Base-by-base conservation (phyloP, 2,113 vertebrate genomes). In the Mellivora capensis region DNA sequence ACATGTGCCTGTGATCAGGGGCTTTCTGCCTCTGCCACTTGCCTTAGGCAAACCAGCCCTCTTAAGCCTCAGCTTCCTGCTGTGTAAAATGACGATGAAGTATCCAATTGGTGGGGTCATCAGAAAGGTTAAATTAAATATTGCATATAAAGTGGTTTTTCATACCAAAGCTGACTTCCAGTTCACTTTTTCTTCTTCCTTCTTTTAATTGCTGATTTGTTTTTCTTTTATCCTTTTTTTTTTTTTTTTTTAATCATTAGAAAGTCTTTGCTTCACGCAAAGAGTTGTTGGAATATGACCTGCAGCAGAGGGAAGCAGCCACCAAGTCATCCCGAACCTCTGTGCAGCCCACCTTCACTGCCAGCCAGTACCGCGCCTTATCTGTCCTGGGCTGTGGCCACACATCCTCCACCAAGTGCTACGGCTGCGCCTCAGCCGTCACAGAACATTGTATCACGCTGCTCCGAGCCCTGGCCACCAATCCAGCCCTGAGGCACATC, bases 221-320 rank as follows among this genome's bases (percentile, higher is more conserved):
- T 93, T 77, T 18, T 6, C 1, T 14, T 77, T 76, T n/a, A 0
- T 62, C 39, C 61, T 96, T 47, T 72, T 39, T 21, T 72, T 67
- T 47, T 72, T 67, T 47, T 69, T 97, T 42, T 71, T 42, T 14
- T 0, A 14, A 21, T 69, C 49, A n/a, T 94, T 98, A 99, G 99
- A 99, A 99, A 99, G 99, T 99, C 13, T 99, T 99, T 96, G 99
- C 99, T n/a, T 99, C 99, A 0, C 99, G 99, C 17, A 99, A 99
- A 98, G 99, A 99, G 87, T 99, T 99, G 61, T 98, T 99, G 96
- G 99, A 99, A 88, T 99, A 99, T 0, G 99, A 99, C 95, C 99
- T 99, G 23, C 99, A 99, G 97, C 99, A 99, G 97, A 98, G 99
- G 44, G 99, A 99, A 94, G 99, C 99, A 0, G 99, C 99, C 76